phyloP scores from a whole-genome alignment of 2,113 vertebrate genomes.

The Coturnix japonica region DNA sequence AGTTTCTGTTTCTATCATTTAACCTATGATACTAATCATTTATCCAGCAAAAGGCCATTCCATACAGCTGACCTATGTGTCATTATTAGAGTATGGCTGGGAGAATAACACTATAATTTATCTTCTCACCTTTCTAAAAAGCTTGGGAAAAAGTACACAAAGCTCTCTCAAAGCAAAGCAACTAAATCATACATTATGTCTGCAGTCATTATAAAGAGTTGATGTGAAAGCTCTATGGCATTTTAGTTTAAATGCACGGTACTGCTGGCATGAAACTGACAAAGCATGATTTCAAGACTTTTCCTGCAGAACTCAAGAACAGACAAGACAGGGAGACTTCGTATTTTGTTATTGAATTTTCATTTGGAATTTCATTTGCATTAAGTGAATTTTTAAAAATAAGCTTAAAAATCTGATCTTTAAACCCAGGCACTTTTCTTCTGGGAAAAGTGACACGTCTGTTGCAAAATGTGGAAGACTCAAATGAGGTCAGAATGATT shows the following conservation, averaged over 20 bases:
- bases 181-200: background rate
- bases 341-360: background rate
- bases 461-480: background rate
- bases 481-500: background rate
- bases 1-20: background rate
- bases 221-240: background rate
- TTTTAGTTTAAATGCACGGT: background rate
- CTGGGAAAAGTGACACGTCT: background rate
- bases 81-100: rapidly evolving
- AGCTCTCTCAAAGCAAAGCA: background rate
- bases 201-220: background rate
- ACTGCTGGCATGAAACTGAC: background rate
- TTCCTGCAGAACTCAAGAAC: background rate
- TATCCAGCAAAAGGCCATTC: background rate
- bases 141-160: background rate
- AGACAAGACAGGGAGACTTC: background rate
- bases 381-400: background rate
- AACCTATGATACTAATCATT: background rate
- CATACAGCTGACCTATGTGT: background rate
- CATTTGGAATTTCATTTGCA: background rate
- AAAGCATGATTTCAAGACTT: background rate
- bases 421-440: background rate
- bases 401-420: background rate
- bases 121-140: background rate
- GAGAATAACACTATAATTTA: background rate